These are phyloP conservation scores for Liposcelis brunnea DNA, from an alignment of 2,888 invertebrate genomes.

Conservation along the genomic window DNA sequence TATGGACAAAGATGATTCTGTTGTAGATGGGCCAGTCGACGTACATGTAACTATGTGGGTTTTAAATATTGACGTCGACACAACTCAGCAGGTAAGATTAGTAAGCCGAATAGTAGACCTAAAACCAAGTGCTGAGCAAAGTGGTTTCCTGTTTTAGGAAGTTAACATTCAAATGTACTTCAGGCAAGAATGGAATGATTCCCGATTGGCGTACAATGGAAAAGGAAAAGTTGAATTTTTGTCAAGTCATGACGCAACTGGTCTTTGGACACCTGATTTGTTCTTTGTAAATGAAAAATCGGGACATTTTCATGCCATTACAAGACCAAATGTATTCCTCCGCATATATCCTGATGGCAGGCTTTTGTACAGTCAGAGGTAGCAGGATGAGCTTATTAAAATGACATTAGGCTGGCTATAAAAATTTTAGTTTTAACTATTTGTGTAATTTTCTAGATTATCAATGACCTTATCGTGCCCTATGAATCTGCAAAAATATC, in stretches of 20 bases:
- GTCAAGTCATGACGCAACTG: neutral
- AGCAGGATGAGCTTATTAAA: neutral
- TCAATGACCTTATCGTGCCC: conserved; percentile 1
- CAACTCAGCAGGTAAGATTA: too few relatives aligned
- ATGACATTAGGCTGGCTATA: too few relatives aligned
- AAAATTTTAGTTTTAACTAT: too few relatives aligned
- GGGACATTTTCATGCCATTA: conserved; percentile 5
- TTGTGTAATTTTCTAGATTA: neutral
- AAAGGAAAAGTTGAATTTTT: neutral
- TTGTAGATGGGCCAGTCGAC: too few relatives aligned
- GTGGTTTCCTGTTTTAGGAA: neutral
- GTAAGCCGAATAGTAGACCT: too few relatives aligned
- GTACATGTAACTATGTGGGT: too few relatives aligned
- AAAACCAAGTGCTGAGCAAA: too few relatives aligned
- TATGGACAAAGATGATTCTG: too few relatives aligned
- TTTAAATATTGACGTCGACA: too few relatives aligned
- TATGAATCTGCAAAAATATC: conserved; percentile 4
- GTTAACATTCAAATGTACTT: conserved; percentile 1
- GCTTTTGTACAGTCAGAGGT: neutral
- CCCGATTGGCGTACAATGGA: conserved; percentile 1
- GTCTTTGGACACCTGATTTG: conserved; percentile 1
- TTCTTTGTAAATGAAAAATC: conserved; percentile 4
- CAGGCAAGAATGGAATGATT: conserved; percentile 3
- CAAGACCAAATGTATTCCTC: neutral
- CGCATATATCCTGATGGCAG: neutral